Base-by-base conservation (phyloP, 2,888 invertebrate genomes). In the Chromoteleia sp. region DNA sequence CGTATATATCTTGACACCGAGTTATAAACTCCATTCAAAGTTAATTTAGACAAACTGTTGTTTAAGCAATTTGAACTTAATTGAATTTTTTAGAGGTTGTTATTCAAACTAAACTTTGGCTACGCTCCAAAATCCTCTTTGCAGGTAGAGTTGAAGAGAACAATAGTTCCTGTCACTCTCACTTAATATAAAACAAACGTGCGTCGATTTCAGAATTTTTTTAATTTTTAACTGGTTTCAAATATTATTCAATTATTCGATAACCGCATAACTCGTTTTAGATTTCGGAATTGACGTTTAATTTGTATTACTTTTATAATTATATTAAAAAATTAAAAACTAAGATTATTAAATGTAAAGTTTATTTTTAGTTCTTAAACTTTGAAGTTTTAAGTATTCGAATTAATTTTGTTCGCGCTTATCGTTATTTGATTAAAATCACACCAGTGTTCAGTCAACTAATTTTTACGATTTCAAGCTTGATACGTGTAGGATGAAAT, bases 91-190 rank as follows among this genome's bases (percentile, higher is more conserved):
- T 75, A 10, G 52, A 10, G 43, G 41, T 59, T 61, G 67, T 76
- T 76, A 76, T 76, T 67, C 68, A 76, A 76, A 67, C 68, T 50
- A 41, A 59, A 68, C 17, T 67, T 68, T 76, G 67, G 61, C 76
- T 30, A 3, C 12, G 21, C 12, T 67, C 76, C 76, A 67, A 76
- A 59, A 68, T 59, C 10, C 68, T 59, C 36, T 52, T 68, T 61
- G 58, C 59, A 76, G 58, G 58, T 52, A 43, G 33, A 73, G 5
- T 12, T 14, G 50, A 65, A 61, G 29, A 65, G 65, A 76, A 68
- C 59, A 68, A 76, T 68, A 43, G 76, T 52, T 59, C 43, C 67
- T 52, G 76, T 76, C 76, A 68, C 68, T 76, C 76, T 67, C 36
- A 54, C 52, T 76, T 76, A 67, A 65, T 58, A 48, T 29, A 67